Percentiles rank a stretch among this genome's conserved stretches.
Conservation (phyloP, 2,797 vertebrate genomes). For the Ctenopoma kingsleyae region DNA sequence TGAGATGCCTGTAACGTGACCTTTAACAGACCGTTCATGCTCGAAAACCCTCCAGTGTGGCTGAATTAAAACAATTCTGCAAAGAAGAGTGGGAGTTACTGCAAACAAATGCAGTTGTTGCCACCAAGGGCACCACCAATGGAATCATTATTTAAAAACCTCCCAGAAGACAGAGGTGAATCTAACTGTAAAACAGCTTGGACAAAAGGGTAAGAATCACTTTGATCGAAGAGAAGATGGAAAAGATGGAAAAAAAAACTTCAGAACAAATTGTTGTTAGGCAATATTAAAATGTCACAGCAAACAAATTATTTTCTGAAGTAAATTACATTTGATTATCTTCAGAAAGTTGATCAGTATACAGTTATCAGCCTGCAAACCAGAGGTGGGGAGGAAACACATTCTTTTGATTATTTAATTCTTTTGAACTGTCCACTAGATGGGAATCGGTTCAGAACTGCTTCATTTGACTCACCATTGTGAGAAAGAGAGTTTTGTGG, state of each 20-base stretch:
- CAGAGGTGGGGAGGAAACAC: constrained; percentile 1
- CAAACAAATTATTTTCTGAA: constrained; percentile 1
- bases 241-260: constrained; percentile 9
- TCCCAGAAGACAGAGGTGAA: constrained; percentile 47
- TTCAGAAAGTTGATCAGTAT: constrained; percentile 11
- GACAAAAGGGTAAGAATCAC: constrained; percentile 8
- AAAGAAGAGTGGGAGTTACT: too few relatives aligned
- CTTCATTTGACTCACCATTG: constrained; percentile 48
- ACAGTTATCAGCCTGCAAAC: background rate
- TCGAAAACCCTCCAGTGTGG: too few relatives aligned
- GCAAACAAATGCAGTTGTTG: too few relatives aligned
- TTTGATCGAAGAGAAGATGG: background rate
- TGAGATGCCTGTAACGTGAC: too few relatives aligned
- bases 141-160: background rate
- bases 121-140: background rate
- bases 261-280: background rate
- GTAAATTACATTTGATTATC: constrained; percentile 3
- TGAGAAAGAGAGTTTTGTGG: constrained; percentile 39
- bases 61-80: too few relatives aligned
- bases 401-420: constrained; percentile 28
- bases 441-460: constrained; percentile 34
- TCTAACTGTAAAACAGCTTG: constrained; percentile 14
- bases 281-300: background rate
- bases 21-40: too few relatives aligned
- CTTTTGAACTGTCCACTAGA: constrained; percentile 36